These are phyloP conservation scores for Synanthedon tipuliformis DNA, from an alignment of 2,888 invertebrate species.

Conservation along the genomic window DNA sequence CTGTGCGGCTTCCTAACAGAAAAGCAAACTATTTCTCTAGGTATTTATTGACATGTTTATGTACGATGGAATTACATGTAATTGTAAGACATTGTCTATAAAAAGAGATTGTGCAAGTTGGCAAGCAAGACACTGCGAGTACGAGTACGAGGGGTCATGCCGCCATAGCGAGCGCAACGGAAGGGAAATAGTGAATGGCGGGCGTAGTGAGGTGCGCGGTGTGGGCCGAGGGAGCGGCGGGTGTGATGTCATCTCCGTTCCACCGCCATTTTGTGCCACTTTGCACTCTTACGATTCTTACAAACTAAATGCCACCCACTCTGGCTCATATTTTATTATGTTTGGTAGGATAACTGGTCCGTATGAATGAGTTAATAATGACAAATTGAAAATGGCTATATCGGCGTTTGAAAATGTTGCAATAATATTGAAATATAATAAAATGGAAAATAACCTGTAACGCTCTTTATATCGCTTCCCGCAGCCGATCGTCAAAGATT, in stretches of 20 bases:
- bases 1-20: too few relatives aligned
- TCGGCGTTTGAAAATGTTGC: too few relatives aligned
- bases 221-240: slow-evolving; percentile 14
- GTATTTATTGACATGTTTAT: too few relatives aligned
- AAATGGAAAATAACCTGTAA: too few relatives aligned
- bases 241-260: slow-evolving; percentile 41
- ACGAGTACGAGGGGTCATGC: slow-evolving; percentile 21
- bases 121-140: not conserved
- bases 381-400: too few relatives aligned
- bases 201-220: slow-evolving; percentile 20
- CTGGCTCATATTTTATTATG: not conserved
- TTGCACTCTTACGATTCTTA: not conserved
- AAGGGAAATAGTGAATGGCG: slow-evolving; percentile 46
- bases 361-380: too few relatives aligned
- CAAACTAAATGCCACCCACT: not conserved
- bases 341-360: too few relatives aligned
- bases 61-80: too few relatives aligned
- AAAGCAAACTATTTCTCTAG: too few relatives aligned
- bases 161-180: slow-evolving; percentile 23
- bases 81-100: too few relatives aligned
- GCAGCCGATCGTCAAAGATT: slow-evolving; percentile 84
- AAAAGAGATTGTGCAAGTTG: too few relatives aligned
- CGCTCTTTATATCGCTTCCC: slow-evolving; percentile 31
- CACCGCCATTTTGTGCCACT: slow-evolving; percentile 24
- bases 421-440: too few relatives aligned